These are phyloP conservation scores for Sebastes hopkinsi DNA, from an alignment of 2,797 vertebrate genomes.

Conservation along the genomic window DNA sequence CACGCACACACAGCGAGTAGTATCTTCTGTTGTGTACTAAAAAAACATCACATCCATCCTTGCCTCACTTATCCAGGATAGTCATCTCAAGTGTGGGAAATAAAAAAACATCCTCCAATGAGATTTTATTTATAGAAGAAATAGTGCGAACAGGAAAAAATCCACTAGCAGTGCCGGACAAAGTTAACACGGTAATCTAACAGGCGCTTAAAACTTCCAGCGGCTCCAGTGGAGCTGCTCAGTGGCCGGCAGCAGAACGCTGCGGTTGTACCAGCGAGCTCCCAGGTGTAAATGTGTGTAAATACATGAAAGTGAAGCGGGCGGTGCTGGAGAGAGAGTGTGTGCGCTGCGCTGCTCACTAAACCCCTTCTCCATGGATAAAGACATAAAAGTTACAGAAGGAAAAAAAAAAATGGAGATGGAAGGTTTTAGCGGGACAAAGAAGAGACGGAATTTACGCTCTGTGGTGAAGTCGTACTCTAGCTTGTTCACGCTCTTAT, in stretches of 20 bases:
- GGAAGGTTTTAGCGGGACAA: slow-evolving; percentile 21
- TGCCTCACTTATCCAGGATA: neutral
- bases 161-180: neutral
- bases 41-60: neutral
- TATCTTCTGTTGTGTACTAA: neutral
- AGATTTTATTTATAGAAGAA: slow-evolving; percentile 11
- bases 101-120: neutral
- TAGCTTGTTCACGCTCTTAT: slow-evolving; percentile 17
- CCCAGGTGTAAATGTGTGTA: slow-evolving; percentile 36
- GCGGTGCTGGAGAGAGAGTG: neutral
- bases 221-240: slow-evolving; percentile 24
- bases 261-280: neutral
- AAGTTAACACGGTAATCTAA: slow-evolving; percentile 1
- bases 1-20: neutral
- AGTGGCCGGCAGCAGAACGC: neutral
- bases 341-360: neutral
- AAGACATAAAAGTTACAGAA: slow-evolving; percentile 46
- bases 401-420: neutral
- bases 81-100: neutral
- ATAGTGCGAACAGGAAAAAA: neutral
- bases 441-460: slow-evolving; percentile 15
- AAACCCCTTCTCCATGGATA: slow-evolving; percentile 52
- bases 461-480: slow-evolving; percentile 4
- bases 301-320: slow-evolving; percentile 1
- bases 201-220: neutral